Evolutionary conservation across 2,888 invertebrate species (phyloP).

Genomic region (Mallateleia sp.): DNA sequence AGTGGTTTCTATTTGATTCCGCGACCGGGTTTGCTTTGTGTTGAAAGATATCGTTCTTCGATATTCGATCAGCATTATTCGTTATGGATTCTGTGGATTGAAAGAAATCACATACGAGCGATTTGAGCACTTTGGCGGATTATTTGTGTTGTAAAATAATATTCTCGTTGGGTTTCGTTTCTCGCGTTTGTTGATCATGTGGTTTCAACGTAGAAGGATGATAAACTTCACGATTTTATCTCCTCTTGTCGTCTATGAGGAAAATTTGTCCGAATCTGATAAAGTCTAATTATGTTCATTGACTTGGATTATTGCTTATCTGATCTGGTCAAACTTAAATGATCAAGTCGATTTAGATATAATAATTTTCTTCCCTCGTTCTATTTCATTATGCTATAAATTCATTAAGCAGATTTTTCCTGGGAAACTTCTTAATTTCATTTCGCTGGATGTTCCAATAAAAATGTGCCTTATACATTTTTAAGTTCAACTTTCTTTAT

Average conservation of each 20-base stretch:
- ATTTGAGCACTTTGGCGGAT: conserved; percentile 22
- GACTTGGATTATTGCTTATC: conserved; percentile 22
- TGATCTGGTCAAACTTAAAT: conserved; percentile 9
- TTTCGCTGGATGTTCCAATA: no score
- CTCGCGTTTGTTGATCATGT: neutral
- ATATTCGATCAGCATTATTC: conserved; percentile 16
- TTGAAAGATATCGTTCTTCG: conserved; percentile 5
- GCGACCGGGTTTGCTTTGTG: neutral
- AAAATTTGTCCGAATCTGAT: conserved; percentile 30
- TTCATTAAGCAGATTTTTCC: no score
- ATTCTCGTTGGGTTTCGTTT: neutral
- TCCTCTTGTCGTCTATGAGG: neutral
- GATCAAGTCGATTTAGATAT: conserved; percentile 7
- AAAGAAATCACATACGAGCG: conserved; percentile 28
- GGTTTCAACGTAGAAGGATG: neutral
- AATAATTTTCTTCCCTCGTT: conserved; percentile 1
- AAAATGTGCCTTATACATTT: no score
- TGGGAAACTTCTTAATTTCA: no score
- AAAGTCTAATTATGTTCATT: conserved; percentile 43
- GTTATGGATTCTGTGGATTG: no score
- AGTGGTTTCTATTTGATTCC: neutral
- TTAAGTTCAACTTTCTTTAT: no score
- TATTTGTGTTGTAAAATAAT: conserved; percentile 27
- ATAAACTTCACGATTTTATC: conserved; percentile 11
- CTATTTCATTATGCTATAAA: neutral